Conservation (phyloP, 2,113 vertebrate genomes). For the Erythrocercus mccallii region DNA sequence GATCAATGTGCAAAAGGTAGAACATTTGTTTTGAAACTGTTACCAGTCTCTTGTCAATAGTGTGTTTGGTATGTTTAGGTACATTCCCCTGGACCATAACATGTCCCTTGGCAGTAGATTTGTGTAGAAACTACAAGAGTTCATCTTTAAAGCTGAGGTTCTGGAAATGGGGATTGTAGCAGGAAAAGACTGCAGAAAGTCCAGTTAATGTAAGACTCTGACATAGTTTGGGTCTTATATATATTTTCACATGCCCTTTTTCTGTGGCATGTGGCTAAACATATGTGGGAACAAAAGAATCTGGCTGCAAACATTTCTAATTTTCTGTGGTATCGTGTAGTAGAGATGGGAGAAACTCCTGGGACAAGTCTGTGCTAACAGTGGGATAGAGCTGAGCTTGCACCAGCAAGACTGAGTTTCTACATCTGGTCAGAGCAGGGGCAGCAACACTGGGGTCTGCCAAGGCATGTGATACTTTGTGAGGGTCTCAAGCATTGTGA, state of each 20-base stretch:
- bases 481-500: background rate
- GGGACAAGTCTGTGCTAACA: background rate
- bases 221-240: background rate
- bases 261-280: background rate
- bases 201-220: background rate
- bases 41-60: background rate
- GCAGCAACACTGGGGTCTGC: background rate
- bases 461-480: background rate
- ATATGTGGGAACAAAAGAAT: background rate
- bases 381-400: background rate
- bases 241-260: background rate
- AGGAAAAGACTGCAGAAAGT: background rate
- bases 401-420: background rate
- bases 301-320: background rate
- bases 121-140: background rate
- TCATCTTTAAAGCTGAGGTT: background rate
- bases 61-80: background rate
- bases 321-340: background rate
- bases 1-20: background rate
- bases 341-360: background rate
- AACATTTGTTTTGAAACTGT: background rate
- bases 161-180: background rate
- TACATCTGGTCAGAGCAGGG: background rate
- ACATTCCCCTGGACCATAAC: background rate
- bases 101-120: background rate